Evolutionary conservation across 2,113 vertebrate species (phyloP), one percentile per base, ranked within the genome.

Genomic region (Vanacampus margaritifer): DNA sequence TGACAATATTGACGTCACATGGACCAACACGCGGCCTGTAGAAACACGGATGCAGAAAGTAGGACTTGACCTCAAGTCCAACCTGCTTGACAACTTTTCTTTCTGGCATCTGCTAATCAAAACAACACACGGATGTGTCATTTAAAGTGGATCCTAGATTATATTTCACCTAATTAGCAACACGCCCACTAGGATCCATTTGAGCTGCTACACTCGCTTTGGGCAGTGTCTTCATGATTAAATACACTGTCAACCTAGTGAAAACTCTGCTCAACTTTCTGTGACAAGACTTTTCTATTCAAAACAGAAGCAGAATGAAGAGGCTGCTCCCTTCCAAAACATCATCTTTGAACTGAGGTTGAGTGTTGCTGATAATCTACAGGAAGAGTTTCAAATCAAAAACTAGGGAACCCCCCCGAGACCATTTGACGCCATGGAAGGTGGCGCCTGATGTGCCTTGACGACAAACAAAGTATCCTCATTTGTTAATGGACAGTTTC

Each of bases 401-500:
- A 64, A n/a, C 51, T 10, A 9, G 4, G 28, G 26, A 8, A 19
- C 53, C 57, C 21, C 28, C 24, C 46, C 45, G 56, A 53, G 35
- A 65, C 26, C 50, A 39, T 80, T 65, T 80, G 79, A 86, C 68
- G 23, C 53, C 51, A 36, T 17, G 24, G 36, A 76, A 60, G 64
- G 68, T 66, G 54, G 48, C 12, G 58, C 58, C 66, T 41, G 13
- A 5, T 4, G 50, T 26, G 35, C 65, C 24, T 71, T 71, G 68
- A 74, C 19, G 17, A 65, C 74, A 70, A 75, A 83, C 77, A 89
- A 86, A 78, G 73, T 76, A 84, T 89, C 81, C 69, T 53, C 59
- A 9, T 67, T 53, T 65, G 45, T 61, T 68, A 79, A 75, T 13
- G 72, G 63, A 62, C 73, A 32, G 75, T 65, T 61, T 50, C 77